phyloP scores from a whole-genome alignment of 64 coral and sea anemone genomes.

The Platygyra sinensis region DNA sequence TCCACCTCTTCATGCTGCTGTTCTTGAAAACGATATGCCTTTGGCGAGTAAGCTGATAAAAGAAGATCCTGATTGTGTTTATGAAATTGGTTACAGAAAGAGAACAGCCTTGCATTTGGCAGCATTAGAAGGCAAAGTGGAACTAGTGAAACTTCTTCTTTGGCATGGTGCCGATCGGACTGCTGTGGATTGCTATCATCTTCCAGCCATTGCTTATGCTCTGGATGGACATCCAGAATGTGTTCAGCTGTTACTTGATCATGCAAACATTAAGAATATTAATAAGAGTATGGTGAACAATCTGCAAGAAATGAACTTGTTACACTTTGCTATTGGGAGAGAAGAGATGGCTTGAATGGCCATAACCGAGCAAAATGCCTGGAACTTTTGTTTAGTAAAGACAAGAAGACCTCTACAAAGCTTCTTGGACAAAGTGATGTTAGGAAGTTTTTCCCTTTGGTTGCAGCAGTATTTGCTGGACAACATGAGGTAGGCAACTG shows the following conservation, averaged over 20 bases:
- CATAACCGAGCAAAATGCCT: constrained; percentile 63
- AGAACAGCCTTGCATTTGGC: constrained; percentile 81
- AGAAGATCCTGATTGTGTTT: constrained; percentile 49
- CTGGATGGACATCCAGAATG: constrained; percentile 78
- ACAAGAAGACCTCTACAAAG: constrained; percentile 49
- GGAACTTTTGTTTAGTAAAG: constrained; percentile 74
- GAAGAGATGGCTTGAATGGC: constrained; percentile 25
- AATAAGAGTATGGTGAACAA: constrained; percentile 55
- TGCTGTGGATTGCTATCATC: constrained; percentile 56
- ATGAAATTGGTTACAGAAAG: constrained; percentile 63
- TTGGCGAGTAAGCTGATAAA: constrained; percentile 45
- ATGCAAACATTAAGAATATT: constrained; percentile 48
- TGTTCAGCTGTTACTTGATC: constrained; percentile 49
- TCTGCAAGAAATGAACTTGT: constrained; percentile 59
- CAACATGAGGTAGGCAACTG: constrained; percentile 71
- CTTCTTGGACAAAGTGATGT: constrained; percentile 62
- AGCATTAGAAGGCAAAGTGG: constrained; percentile 58
- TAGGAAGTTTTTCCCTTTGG: constrained; percentile 56
- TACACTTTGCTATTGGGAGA: constrained; percentile 87
- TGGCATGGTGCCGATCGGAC: constrained; percentile 56
- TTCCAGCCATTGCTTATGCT: constrained; percentile 80
- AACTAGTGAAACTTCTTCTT: constrained; percentile 80
- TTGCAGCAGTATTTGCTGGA: constrained; percentile 79
- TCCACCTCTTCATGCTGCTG: constrained; percentile 31
- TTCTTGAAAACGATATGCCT: constrained; percentile 60